Base-by-base conservation (phyloP, 2,797 vertebrate species). In the Phoebastria nigripes region DNA sequence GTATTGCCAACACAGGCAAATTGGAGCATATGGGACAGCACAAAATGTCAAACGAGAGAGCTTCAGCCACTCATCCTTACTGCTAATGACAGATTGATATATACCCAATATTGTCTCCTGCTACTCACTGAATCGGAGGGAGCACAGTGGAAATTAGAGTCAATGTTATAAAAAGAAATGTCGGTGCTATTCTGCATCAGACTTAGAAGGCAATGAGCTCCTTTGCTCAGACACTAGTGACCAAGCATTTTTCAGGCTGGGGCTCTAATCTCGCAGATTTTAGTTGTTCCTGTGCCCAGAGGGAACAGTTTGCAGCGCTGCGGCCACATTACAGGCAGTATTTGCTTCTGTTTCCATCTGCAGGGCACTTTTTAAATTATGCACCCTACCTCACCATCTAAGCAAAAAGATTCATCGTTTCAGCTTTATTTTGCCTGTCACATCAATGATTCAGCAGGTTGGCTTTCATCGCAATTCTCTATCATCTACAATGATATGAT, bases 391-490 rank as follows among this genome's bases (percentile, higher is more conserved):
- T 20, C 59, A 56, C 74, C 73, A 16, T 18, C 92, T 35, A 37
- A 95, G 81, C 58, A 41, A 66, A 94, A 94, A 91, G 21, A 77
- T 91, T 93, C 62, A 81, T 24, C 19, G 3, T 55, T 91, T 89
- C 92, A 91, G 94, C 96, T 95, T 89, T 87, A 89, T 41, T 96
- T 89, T 46, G 63, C 31, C 77, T 82, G 49, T 87, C 93, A 94
- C 74, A 66, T 4, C 8, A 19, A 31, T 94, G 96, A 89, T 96
- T 97, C 81, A 95, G 84, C 81, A 87, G 88, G 46, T 37, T 65
- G 87, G 87, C 74, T 94, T 97, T 96, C 89, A 80, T 28, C 7
- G 2, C 72, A 42, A 25, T 49, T 51, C 77, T 83, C 69, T 18
- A 42, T 65, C 83, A 42, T 65, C 83, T 89, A 42, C 78, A 59